These are phyloP conservation scores for Drosophila nikananu DNA, from an alignment of 1,140 invertebrate species.

Conservation along the genomic window DNA sequence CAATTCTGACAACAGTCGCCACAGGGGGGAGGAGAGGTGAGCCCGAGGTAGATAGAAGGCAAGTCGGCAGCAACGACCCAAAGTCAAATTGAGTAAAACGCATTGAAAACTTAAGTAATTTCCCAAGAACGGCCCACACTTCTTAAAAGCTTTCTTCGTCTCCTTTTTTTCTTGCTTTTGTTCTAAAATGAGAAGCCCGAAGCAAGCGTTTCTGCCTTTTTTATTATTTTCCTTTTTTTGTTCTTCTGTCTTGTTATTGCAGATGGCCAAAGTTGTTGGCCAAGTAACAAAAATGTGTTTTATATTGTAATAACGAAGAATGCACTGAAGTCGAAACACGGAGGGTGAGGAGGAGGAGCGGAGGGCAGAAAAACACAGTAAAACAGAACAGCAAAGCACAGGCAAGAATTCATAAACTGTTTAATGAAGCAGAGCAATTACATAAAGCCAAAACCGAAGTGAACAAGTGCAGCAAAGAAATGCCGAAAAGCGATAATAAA, in stretches of 20 bases:
- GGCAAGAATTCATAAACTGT: conserved; percentile 69
- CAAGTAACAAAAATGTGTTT: conserved; percentile 64
- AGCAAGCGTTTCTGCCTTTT: conserved; percentile 46
- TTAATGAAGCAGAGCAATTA: conserved; percentile 80
- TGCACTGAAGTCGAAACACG: conserved; percentile 66
- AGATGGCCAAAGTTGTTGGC: conserved; percentile 58
- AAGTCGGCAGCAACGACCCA: conserved; percentile 68
- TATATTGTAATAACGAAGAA: conserved; percentile 65
- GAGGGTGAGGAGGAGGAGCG: neutral
- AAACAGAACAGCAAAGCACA: conserved; percentile 12
- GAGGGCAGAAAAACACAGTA: neutral
- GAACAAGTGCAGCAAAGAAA: conserved; percentile 28
- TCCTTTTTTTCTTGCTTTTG: conserved; percentile 9
- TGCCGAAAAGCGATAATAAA: conserved; percentile 24
- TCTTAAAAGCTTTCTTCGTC: conserved; percentile 60
- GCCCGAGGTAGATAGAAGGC: conserved; percentile 23
- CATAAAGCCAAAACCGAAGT: conserved; percentile 55
- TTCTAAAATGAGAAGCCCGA: conserved; percentile 44
- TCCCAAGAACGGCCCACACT: conserved; percentile 60
- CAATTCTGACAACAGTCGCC: conserved; percentile 64
- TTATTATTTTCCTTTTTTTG: conserved; percentile 39
- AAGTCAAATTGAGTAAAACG: conserved; percentile 82
- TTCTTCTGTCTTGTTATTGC: conserved; percentile 60
- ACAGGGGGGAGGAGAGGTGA: neutral
- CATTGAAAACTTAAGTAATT: conserved; percentile 82